phyloP scores from a whole-genome alignment of 1,140 invertebrate species.

The Eciton burchellii region DNA sequence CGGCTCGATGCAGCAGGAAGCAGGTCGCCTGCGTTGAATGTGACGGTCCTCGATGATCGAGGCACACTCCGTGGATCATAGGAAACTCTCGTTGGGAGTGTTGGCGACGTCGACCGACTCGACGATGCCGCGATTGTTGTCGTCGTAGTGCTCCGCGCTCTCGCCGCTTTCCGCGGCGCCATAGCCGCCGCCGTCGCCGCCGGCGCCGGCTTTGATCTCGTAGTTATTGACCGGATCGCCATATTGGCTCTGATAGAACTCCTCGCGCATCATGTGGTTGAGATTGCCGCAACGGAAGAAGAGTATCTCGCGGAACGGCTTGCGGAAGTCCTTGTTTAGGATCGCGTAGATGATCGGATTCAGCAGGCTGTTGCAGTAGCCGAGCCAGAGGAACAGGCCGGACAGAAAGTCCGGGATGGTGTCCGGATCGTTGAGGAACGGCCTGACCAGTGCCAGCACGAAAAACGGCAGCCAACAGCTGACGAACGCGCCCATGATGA shows the following conservation, averaged over 20 bases:
- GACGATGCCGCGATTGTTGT: constrained; percentile 48
- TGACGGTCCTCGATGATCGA: constrained; percentile 21
- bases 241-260: constrained; percentile 96
- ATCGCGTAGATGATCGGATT: constrained; percentile 98
- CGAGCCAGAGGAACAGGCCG: constrained; percentile 93
- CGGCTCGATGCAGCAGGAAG: constrained; percentile 3
- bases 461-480: constrained; percentile 99
- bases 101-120: constrained; percentile 57
- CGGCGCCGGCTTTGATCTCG: constrained; percentile 74
- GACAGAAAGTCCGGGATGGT: constrained; percentile 88
- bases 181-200: neutral
- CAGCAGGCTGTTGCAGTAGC: constrained; percentile 96
- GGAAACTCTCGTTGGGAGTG: constrained; percentile 83
- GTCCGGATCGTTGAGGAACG: constrained; percentile 89
- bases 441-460: constrained; percentile 94
- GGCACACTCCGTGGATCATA: constrained; percentile 76
- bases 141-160: constrained; percentile 61
- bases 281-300: constrained; percentile 95
- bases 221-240: constrained; percentile 89
- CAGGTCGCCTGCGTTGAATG: constrained; percentile 20
- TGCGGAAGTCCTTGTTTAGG: constrained; percentile 95
- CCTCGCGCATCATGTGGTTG: constrained; percentile 96
- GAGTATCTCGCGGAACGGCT: constrained; percentile 96
- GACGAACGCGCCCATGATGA: constrained; percentile 98
- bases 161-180: constrained; percentile 72